These are phyloP conservation scores for Lepidotrigona ventralis DNA, from an alignment of 1,140 invertebrate species.

Conservation along the genomic window DNA sequence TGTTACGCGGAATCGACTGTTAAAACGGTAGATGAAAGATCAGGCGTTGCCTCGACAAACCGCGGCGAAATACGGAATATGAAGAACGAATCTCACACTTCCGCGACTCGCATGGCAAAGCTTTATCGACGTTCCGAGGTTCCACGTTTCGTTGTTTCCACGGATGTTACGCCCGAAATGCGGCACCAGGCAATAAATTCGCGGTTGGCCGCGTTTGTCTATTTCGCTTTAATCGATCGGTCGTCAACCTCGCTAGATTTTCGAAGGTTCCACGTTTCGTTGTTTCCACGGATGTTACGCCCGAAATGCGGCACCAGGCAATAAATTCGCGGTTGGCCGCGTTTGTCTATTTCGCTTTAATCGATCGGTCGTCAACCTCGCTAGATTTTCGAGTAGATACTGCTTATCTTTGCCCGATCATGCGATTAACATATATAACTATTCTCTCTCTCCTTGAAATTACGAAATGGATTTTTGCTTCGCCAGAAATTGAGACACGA, in stretches of 20 bases:
- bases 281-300: slow-evolving; percentile 21
- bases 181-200: background rate
- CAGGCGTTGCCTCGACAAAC: background rate
- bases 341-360: too few relatives aligned
- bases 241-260: background rate
- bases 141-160: slow-evolving; percentile 21
- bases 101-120: background rate
- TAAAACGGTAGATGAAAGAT: background rate
- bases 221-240: too few relatives aligned
- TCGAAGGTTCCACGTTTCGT: slow-evolving; percentile 5
- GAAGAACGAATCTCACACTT: slow-evolving; percentile 4
- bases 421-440: background rate
- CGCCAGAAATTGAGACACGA: background rate
- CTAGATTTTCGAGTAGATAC: background rate
- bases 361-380: background rate
- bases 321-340: background rate
- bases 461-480: background rate
- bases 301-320: background rate
- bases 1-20: slow-evolving; percentile 2
- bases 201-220: background rate
- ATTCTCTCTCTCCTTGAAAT: background rate
- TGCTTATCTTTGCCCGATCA: background rate
- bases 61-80: slow-evolving; percentile 13
- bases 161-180: slow-evolving; percentile 17
- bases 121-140: slow-evolving; percentile 16